Base-by-base conservation (phyloP, 2,113 vertebrate genomes). In the Sigmodon hispidus region DNA sequence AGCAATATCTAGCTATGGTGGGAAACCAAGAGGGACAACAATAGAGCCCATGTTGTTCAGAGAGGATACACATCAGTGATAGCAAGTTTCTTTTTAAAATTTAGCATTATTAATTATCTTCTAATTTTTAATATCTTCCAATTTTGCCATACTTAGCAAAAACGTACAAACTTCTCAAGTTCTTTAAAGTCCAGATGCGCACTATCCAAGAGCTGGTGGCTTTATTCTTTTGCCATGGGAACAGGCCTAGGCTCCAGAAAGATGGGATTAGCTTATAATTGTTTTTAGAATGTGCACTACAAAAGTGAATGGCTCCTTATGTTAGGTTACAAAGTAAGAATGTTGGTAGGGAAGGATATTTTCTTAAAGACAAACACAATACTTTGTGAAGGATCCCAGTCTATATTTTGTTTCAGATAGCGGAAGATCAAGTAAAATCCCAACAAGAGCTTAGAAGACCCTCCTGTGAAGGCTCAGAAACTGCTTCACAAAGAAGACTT, bases 51-150 rank as follows among this genome's bases (percentile, higher is more conserved):
- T 21, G 59, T 45, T 85, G 83, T 22, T 85, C 36, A 7, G 29
- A 13, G 61, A 43, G 43, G 13, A 43, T 11, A 5, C 95, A 83
- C 80, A 87, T 96, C 59, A 1, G 96, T 75, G 96, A 97, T 95
- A 97, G 97, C 96, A n/a, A 77, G 34, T 94, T 97, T 88, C 93
- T 94, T 87, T 91, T 98, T 98, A 98, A 98, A 98, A 97, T 98
- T 98, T 96, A 98, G 98, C 98, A 98, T 98, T 98, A 98, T 98
- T 98, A 98, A n/a, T n/a, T n/a, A n/a, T n/a, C n/a, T n/a, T n/a
- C n/a, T n/a, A n/a, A n/a, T n/a, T 98, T 98, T 96, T 36, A 70
- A n/a, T 70, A 21, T 70, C 69, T 70, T 70, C 17, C 9, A 83
- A 96, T 94, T 97, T 97, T 98, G 98, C 97, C 97, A 98, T 98